Conservation (phyloP, 2,113 vertebrate genomes). For the Pseudorasbora parva region DNA sequence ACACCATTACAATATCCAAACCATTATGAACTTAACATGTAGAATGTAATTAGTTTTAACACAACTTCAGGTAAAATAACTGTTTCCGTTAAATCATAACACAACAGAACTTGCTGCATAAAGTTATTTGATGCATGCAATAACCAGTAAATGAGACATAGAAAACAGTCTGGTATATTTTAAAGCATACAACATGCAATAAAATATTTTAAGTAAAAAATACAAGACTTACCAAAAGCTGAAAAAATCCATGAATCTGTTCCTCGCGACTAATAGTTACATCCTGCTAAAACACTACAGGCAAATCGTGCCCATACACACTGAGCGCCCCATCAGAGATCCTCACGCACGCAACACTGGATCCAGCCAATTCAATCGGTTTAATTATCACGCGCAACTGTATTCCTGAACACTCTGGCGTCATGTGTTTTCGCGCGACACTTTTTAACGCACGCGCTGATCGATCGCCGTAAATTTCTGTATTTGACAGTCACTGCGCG, state of each 20-base stretch:
- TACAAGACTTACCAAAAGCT: constrained; percentile 44
- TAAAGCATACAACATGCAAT: background rate
- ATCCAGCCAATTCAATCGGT: constrained; percentile 6
- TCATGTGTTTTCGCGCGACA: constrained; percentile 29
- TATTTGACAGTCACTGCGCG: constrained; percentile 6
- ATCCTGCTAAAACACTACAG: constrained; percentile 27
- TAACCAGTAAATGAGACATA: background rate
- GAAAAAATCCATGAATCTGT: background rate
- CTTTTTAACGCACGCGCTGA: constrained; percentile 21
- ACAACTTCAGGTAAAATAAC: background rate
- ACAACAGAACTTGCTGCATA: background rate
- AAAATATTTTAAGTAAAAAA: background rate
- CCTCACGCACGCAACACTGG: background rate
- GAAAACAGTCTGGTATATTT: background rate
- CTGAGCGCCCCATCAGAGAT: constrained; percentile 5
- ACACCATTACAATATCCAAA: background rate
- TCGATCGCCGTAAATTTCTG: constrained; percentile 14
- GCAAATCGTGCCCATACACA: background rate
- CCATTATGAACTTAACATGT: background rate
- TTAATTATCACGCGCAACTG: constrained; percentile 3
- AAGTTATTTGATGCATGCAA: background rate
- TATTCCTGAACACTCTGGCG: constrained; percentile 17
- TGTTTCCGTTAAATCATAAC: background rate
- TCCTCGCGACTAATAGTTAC: constrained; percentile 29
- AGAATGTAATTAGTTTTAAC: background rate